Percentiles rank a stretch among this genome's conserved stretches.
These are phyloP conservation scores for Rhodeus uyekii DNA, from an alignment of 2,797 vertebrate genomes.

Conservation along the genomic window DNA sequence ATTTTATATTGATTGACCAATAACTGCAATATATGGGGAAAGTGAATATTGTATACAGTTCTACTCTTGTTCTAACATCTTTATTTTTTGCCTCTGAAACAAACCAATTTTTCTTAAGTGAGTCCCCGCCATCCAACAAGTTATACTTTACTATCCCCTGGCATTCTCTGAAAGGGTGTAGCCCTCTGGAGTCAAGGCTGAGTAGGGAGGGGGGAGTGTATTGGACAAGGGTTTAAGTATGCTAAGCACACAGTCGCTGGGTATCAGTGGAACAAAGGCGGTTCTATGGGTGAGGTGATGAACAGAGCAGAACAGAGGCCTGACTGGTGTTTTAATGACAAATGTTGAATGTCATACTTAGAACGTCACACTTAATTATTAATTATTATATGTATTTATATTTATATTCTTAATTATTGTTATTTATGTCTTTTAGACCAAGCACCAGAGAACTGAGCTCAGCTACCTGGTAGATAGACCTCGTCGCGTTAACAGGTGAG, in stretches of 20 bases:
- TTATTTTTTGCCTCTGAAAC: slow-evolving; percentile 6
- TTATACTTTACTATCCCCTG: slow-evolving; percentile 19
- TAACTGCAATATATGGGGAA: neutral
- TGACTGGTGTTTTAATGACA: slow-evolving; percentile 17
- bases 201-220: slow-evolving; percentile 48
- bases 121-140: neutral
- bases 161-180: slow-evolving; percentile 30
- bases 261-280: slow-evolving; percentile 79
- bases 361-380: neutral
- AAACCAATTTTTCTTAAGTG: neutral
- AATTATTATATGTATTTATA: too few species aligned
- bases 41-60: neutral
- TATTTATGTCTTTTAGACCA: slow-evolving; percentile 81
- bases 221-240: slow-evolving; percentile 73
- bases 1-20: neutral
- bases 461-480: slow-evolving; percentile 98
- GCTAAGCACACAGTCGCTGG: slow-evolving; percentile 72
- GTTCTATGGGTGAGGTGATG: slow-evolving; percentile 79
- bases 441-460: slow-evolving; percentile 97
- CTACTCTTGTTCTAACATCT: neutral
- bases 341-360: neutral
- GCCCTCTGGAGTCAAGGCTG: slow-evolving; percentile 51
- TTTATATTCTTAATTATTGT: too few species aligned
- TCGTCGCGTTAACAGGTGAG: slow-evolving; percentile 97
- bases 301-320: slow-evolving; percentile 74